These are phyloP conservation scores for Poeciliopsis occidentalis DNA, from an alignment of 2,113 vertebrate species.

Conservation along the genomic window DNA sequence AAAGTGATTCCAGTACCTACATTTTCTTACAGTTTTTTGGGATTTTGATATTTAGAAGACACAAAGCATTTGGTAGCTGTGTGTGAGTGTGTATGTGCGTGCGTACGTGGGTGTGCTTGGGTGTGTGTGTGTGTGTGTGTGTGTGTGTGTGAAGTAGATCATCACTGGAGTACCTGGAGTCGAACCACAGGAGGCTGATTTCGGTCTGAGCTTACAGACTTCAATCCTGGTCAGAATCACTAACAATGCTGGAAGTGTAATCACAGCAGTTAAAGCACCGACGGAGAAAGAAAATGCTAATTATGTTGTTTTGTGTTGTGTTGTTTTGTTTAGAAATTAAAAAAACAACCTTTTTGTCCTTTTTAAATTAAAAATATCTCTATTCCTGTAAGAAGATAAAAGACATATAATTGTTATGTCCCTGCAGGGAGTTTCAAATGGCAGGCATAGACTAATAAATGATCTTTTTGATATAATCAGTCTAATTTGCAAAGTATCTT, in stretches of 20 bases:
- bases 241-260: background rate
- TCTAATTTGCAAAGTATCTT: no score
- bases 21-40: conserved; percentile 23
- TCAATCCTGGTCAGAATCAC: background rate
- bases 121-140: conserved; percentile 21
- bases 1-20: conserved; percentile 20
- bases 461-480: no score
- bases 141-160: conserved; percentile 20
- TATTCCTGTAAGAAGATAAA: background rate
- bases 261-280: background rate
- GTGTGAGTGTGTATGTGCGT: conserved; percentile 7
- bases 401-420: background rate
- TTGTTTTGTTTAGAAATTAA: no score
- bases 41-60: conserved; percentile 8
- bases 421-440: background rate
- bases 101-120: conserved; percentile 12
- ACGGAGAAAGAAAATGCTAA: background rate
- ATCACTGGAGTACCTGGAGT: conserved; percentile 1
- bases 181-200: conserved; percentile 63
- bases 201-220: conserved; percentile 34
- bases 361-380: background rate
- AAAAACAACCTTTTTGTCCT: background rate
- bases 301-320: background rate
- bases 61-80: background rate
- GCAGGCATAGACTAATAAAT: no score